phyloP scores from a whole-genome alignment of 1,140 invertebrate genomes.

The Pseudomyrmex flavicornis region DNA sequence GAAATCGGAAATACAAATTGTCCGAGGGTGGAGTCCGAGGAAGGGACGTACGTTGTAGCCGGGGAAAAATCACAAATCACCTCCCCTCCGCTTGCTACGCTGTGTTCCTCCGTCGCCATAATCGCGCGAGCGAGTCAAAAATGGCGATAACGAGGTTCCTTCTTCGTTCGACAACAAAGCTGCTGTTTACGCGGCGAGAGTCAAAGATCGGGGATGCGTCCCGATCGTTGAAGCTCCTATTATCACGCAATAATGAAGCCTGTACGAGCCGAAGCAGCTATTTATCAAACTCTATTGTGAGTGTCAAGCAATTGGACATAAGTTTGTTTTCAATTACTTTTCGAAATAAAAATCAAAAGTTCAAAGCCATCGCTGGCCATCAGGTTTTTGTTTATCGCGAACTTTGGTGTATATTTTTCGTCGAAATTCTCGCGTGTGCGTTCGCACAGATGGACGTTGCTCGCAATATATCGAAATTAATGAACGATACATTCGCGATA shows the following conservation, averaged over 20 bases:
- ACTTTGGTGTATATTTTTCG: not conserved
- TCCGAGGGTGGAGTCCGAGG: conserved; percentile 48
- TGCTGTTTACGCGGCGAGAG: conserved; percentile 52
- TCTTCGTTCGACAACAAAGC: conserved; percentile 55
- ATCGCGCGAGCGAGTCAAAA: conserved; percentile 73
- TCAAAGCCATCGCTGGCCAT: not conserved
- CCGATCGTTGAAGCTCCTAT: not conserved
- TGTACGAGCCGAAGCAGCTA: not conserved
- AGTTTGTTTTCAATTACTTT: not conserved
- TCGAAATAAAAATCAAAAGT: not conserved
- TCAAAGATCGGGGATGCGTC: conserved; percentile 31
- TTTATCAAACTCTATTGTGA: not conserved
- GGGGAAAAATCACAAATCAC: conserved; percentile 79
- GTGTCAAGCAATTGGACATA: not conserved
- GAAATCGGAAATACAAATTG: conserved; percentile 81
- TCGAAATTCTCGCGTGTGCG: not conserved
- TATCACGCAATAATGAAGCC: conserved; percentile 37
- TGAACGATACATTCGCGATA: conserved; percentile 13
- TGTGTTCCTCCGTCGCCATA: conserved; percentile 25
- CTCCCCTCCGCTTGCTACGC: conserved; percentile 37
- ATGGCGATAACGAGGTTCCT: conserved; percentile 78
- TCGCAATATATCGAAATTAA: not conserved
- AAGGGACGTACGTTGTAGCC: conserved; percentile 69
- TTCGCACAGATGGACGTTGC: not conserved
- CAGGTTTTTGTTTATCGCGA: not conserved